Percentiles rank a stretch among this genome's conserved stretches.
Conservation (phyloP, 1,140 invertebrate species). For the Diprion similis region DNA sequence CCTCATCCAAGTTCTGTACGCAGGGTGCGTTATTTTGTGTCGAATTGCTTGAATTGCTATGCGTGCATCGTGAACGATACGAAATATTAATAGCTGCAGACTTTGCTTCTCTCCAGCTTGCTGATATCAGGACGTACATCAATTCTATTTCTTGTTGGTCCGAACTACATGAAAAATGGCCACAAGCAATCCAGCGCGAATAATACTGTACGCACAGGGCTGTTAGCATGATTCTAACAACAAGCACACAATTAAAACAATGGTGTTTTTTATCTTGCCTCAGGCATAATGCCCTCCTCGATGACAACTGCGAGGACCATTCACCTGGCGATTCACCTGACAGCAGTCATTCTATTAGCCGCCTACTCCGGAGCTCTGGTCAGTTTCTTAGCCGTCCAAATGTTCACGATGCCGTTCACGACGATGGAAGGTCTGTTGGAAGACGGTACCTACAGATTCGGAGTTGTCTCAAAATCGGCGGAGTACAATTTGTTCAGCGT, state of each 20-base stretch:
- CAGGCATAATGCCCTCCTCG: slow-evolving; percentile 45
- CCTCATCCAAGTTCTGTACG: too few relatives aligned
- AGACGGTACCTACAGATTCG: slow-evolving; percentile 53
- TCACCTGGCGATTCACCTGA: slow-evolving; percentile 49
- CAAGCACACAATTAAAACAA: background rate
- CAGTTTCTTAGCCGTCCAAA: slow-evolving; percentile 53
- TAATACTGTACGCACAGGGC: too few relatives aligned
- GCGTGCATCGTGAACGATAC: too few relatives aligned
- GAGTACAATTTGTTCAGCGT: slow-evolving; percentile 56
- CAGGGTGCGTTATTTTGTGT: too few relatives aligned
- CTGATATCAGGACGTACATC: background rate
- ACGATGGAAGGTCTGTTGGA: slow-evolving; percentile 56
- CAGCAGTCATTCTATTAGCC: slow-evolving; percentile 52
- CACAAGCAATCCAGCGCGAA: too few relatives aligned
- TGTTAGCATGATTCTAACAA: background rate
- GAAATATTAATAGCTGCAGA: too few relatives aligned
- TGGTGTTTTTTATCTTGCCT: background rate
- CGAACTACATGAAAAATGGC: background rate
- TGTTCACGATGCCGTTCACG: slow-evolving; percentile 54
- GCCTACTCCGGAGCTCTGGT: slow-evolving; percentile 60
- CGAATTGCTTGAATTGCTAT: too few relatives aligned
- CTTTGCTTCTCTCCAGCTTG: too few relatives aligned
- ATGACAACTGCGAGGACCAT: slow-evolving; percentile 51
- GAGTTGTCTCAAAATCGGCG: slow-evolving; percentile 48
- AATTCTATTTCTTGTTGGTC: slow-evolving; percentile 11